Base-by-base conservation (phyloP, 2,113 vertebrate genomes). In the Silurus asotus region DNA sequence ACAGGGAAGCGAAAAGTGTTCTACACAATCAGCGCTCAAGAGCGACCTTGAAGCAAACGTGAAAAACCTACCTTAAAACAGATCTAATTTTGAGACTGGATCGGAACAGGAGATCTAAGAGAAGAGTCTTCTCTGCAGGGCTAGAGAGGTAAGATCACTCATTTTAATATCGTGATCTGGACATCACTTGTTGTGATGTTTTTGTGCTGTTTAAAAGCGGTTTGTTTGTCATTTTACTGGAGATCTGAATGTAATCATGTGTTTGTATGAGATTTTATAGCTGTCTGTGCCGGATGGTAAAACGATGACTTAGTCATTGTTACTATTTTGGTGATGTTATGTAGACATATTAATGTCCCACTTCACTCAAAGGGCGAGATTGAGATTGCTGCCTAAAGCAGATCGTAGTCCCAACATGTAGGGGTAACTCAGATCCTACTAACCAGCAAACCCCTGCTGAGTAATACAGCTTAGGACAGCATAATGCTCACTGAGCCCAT, bases 1-100 rank as follows among this genome's bases (percentile, higher is more conserved):
- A 37, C 51, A 84, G 58, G 84, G 56, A 75, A 76, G n/a, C 5
- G 56, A 48, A 62, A 77, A 75, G 65, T 77, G 84, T 81, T 28
- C 0, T 49, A 45, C 86, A 86, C 64, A 81, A 76, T 81, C 23
- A 49, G 37, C 53, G 20, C 58, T 55, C 53, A 25, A 19, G n/a
- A 17, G n/a, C 62, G 69, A 79, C 62, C 25, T 53, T 48, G 28
- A n/a, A 25, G 8, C 49, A 25, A 37, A 10, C 78, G 85, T 19
- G 84, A 70, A 69, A 76, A 49, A 37, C 37, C 11, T 20, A 45
- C 20, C 20, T 51, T 28, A 37, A 15, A 20, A 8, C 10, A 9
- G 15, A 19, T 9, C 23, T 2, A 6, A 37, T 3, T 8, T 61
- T 14, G 55, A 59, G 15, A 59, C 0, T 10, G 8, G 1, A 4